phyloP scores from a whole-genome alignment of 2,888 invertebrate species.

The Sinopyrophorus schimmeli region DNA sequence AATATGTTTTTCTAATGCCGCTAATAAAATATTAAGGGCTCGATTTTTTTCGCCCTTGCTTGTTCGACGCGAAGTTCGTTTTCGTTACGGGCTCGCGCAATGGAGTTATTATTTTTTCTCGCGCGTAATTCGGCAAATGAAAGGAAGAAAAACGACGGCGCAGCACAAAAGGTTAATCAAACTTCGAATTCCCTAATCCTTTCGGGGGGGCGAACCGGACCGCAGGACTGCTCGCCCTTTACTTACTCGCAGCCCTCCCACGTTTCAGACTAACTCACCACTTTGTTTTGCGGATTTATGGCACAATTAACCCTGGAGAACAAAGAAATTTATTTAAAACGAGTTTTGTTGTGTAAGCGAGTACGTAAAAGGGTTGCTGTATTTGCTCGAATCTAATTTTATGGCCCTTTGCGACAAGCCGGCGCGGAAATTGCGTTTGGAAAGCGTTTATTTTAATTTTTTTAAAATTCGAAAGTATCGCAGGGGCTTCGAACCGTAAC shows the following conservation, averaged over 20 bases:
- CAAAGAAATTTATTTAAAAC: constrained; percentile 24
- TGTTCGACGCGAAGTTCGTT: no score
- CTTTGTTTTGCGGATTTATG: constrained; percentile 38
- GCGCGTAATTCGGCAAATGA: constrained; percentile 6
- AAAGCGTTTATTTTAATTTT: no score
- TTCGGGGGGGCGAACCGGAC: constrained; percentile 11
- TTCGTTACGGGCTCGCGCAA: no score
- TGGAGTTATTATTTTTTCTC: constrained; percentile 9
- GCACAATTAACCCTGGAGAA: constrained; percentile 32
- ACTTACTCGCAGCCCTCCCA: constrained; percentile 12
- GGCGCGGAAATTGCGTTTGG: no score
- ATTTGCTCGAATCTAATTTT: constrained; percentile 2
- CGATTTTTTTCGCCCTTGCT: no score
- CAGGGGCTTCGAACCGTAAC: no score
- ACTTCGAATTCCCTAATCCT: constrained; percentile 13
- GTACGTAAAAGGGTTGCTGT: constrained; percentile 7
- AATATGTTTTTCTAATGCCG: no score
- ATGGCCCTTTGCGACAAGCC: not conserved
- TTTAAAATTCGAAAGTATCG: no score
- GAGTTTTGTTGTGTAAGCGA: constrained; percentile 5
- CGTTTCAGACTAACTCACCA: constrained; percentile 35
- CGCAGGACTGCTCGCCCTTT: constrained; percentile 11
- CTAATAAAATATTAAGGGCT: no score
- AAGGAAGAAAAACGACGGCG: constrained; percentile 9
- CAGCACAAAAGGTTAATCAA: constrained; percentile 15